Base-by-base conservation (phyloP, 2,113 vertebrate species). In the Tetrax tetrax region DNA sequence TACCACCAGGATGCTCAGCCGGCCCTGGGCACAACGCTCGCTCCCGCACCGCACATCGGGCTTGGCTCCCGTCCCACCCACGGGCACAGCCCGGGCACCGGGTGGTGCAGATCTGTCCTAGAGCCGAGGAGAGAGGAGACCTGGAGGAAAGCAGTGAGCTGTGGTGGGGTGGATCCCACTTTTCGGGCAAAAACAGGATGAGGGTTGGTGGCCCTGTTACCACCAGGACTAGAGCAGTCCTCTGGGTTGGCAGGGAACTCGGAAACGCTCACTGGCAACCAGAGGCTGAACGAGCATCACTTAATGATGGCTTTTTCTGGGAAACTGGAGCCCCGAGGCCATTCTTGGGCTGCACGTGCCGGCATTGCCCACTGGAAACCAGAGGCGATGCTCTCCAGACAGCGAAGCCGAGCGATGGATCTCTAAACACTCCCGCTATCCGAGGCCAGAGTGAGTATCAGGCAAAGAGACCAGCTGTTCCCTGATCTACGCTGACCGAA, bases 351-450 rank as follows among this genome's bases (percentile, higher is more conserved):
- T 23, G 2, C 9, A 17, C 3, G 6, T 12, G 13, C 22, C 14
- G 3, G 31, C 3, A 8, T 12, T 41, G 41, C 37, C 57, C 70
- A 12, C 0, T 0, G 19, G 54, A 27, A 43, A 45, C 38, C 8
- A 1, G 15, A 13, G 14, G 28, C 0, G 0, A 43, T 6, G 53
- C 9, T 28, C 31, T 45, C 51, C 27, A 3, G 13, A 8, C 33
- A 1, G 51, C 3, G 48, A 85, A 29, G 22, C 28, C 61, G 2
- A 7, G 33, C 1, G 50, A 69, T 54, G 35, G 31, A 27, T 64
- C 28, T 23, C 87, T 38, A 10, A 76, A 48, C 45, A 15, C 51
- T 1, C 17, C 2, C 5, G 2, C 41, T 65, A 63, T 19, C 0
- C 2, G 45, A 33, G 48, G 38, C 45, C 50, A 65, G 71, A 29